Percentiles rank a stretch among this genome's conserved stretches.
phyloP scores from a whole-genome alignment of 2,888 invertebrate genomes.

The Cactoblastis cactorum region DNA sequence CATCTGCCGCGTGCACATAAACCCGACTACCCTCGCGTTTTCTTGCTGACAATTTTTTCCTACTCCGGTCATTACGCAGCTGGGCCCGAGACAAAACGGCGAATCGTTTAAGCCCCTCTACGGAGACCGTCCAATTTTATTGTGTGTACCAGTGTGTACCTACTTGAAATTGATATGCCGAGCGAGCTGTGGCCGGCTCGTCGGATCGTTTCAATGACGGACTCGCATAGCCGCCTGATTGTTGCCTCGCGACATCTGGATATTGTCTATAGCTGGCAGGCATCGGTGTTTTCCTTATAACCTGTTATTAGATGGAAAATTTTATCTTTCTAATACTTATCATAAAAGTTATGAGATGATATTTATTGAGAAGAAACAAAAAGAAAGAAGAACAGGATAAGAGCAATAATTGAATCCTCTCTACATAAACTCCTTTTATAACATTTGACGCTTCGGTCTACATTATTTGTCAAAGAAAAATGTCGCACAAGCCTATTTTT shows the following conservation, averaged over 20 bases:
- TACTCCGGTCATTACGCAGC: slow-evolving; percentile 78
- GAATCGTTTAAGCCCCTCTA: slow-evolving; percentile 80
- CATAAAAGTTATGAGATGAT: not conserved
- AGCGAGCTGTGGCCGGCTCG: slow-evolving; percentile 49
- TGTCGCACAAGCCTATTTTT: slow-evolving; percentile 6
- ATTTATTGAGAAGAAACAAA: not conserved
- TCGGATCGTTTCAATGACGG: slow-evolving; percentile 52
- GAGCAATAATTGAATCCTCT: too few relatives aligned
- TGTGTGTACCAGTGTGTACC: slow-evolving; percentile 58
- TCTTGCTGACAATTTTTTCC: slow-evolving; percentile 80
- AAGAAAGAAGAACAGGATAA: not conserved
- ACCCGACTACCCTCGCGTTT: slow-evolving; percentile 77
- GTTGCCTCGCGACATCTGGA: slow-evolving; percentile 42
- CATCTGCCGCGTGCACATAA: slow-evolving; percentile 74
- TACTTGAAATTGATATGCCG: slow-evolving; percentile 77
- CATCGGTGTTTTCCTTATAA: slow-evolving; percentile 27
- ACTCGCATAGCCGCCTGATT: slow-evolving; percentile 45
- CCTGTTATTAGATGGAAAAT: slow-evolving; percentile 20
- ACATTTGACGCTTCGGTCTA: not conserved
- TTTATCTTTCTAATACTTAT: slow-evolving; percentile 1
- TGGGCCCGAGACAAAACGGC: slow-evolving; percentile 79
- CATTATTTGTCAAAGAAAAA: slow-evolving; percentile 5
- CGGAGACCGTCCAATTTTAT: slow-evolving; percentile 78
- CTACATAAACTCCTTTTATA: too few relatives aligned
- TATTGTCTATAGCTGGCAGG: slow-evolving; percentile 32